Evolutionary conservation across 2,797 vertebrate species (phyloP).

Genomic region (Nannoperca obscura): DNA sequence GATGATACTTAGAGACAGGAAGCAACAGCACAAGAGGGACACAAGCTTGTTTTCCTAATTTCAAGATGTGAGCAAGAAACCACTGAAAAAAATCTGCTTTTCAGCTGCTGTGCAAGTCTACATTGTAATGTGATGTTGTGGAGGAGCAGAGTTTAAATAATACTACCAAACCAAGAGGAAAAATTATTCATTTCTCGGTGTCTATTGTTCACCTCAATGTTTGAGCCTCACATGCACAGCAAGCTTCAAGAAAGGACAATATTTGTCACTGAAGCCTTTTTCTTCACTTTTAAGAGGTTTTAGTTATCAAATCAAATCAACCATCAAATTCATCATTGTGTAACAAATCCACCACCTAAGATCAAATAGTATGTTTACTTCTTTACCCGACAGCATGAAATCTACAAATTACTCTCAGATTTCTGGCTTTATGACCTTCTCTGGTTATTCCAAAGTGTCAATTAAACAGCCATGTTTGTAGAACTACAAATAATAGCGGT

Average conservation of each 20-base stretch:
- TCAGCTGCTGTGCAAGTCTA: constrained; percentile 1
- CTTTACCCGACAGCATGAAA: background rate
- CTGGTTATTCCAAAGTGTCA: background rate
- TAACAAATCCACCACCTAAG: background rate
- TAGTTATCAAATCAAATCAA: background rate
- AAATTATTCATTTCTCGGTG: background rate
- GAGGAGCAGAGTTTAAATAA: constrained; percentile 7
- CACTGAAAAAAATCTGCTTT: background rate
- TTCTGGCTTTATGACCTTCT: background rate
- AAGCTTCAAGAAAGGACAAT: background rate
- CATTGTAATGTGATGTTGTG: background rate
- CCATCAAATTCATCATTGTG: background rate
- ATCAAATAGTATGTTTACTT: background rate
- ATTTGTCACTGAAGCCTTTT: background rate
- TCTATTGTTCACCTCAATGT: background rate
- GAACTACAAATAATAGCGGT: constrained; percentile 19
- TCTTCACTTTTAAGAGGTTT: no score
- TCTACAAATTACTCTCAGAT: background rate
- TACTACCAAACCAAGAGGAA: background rate
- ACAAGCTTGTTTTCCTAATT: constrained; percentile 22
- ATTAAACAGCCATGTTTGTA: background rate
- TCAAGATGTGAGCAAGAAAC: constrained; percentile 13
- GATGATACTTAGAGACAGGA: constrained; percentile 27
- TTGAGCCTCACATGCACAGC: background rate
- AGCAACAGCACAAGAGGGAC: constrained; percentile 5